Evolutionary conservation across 2,888 invertebrate species (phyloP), one percentile per base, ranked within the genome.

Genomic region (Cecidostiba fungosa): DNA sequence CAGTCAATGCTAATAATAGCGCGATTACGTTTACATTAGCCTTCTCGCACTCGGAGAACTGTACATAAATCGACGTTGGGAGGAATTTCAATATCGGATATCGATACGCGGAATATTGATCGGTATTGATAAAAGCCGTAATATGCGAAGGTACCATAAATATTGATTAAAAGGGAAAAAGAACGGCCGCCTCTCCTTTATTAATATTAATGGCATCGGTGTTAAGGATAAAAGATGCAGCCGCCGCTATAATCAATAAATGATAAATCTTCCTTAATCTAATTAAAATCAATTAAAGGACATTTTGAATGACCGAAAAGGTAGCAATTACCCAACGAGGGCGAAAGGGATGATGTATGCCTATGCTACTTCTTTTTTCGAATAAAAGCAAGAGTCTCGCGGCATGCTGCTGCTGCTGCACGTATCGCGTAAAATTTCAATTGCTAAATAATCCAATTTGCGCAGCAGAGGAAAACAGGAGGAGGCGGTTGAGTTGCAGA

Each of bases 401-500:
- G 29, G 59, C 3, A 23, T 1, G 23, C 39, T 43, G 54, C 54
- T 32, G 73, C 32, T 59, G n/a, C 4, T 19, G 50, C 76, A 10
- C 26, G 8, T 43, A 32, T 23, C 23, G 77, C 43, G 29, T 29
- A 23, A 69, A 85, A 78, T 85, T 85, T 85, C 82, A 66, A 82
- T 85, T 73, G 78, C 78, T 77, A 77, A 72, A 16, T 78, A 73
- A 77, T 73, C 36, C 59, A 72, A 77, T 83, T 77, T 69, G 19
- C 59, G 70, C 19, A 0, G 12, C 36, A 19, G 36, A 39, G 8
- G 69, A 70, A 47, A 59, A 14, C 43, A 32, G 6, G 62, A 83
- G 50, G 26, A 69, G 43, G 47, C 19, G 36, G 59, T 36, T n/a
- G 54, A 59, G 29, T 29, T 16, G 14, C 36, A n/a, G 39, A 39